Conservation (phyloP, 2,113 vertebrate genomes). For the Bettongia penicillata region DNA sequence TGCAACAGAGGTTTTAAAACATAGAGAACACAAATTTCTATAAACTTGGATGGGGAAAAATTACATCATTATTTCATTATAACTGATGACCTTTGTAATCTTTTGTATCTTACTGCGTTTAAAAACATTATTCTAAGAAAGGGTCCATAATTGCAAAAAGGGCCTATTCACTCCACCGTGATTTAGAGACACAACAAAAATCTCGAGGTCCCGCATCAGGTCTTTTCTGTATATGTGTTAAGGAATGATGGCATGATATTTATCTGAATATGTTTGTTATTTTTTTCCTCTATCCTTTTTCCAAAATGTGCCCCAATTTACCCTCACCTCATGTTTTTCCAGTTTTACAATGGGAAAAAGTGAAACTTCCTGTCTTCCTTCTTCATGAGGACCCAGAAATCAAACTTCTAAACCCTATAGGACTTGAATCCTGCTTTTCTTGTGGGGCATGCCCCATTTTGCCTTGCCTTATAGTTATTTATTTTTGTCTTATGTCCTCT, state of each 20-base stretch:
- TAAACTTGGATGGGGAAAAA: background rate
- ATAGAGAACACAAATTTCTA: background rate
- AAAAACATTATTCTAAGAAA: background rate
- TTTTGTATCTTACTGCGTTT: background rate
- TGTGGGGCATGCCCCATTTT: background rate
- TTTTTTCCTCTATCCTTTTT: background rate
- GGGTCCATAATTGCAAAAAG: background rate
- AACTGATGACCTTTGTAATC: background rate
- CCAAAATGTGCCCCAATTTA: background rate
- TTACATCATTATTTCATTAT: background rate
- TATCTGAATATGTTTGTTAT: background rate
- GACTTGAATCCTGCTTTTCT: background rate
- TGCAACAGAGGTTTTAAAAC: background rate
- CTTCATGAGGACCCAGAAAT: background rate
- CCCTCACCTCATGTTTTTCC: background rate
- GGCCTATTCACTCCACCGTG: background rate
- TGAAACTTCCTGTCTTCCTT: background rate
- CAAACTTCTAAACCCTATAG: background rate
- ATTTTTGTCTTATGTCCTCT: background rate
- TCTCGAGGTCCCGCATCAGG: rapidly evolving
- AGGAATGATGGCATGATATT: background rate
- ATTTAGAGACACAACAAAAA: background rate
- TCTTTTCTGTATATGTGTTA: background rate
- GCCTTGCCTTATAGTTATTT: background rate
- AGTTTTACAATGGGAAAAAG: background rate